Evolutionary conservation across 2,888 invertebrate genomes (phyloP).

Genomic region (Girardia tigrina): DNA sequence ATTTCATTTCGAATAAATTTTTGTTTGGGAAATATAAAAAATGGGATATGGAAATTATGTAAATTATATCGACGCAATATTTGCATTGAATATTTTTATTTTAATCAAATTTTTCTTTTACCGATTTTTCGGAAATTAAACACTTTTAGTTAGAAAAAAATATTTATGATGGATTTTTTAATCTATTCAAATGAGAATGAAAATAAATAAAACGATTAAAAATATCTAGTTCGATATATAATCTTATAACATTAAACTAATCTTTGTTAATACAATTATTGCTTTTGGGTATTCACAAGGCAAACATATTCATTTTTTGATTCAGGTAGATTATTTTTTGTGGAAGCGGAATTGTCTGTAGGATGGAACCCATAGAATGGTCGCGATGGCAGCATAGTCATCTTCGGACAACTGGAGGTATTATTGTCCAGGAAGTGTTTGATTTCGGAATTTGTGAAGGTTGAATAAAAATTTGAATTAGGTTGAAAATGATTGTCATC

Average conservation of each 20-base stretch:
- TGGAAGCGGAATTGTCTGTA: neutral
- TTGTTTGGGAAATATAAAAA: too few species aligned
- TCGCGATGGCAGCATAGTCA: neutral
- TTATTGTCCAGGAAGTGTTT: neutral
- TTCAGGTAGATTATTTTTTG: neutral
- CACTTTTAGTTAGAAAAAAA: too few species aligned
- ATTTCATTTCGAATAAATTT: too few species aligned
- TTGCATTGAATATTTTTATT: too few species aligned
- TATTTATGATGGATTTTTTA: too few species aligned
- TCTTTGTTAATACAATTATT: neutral
- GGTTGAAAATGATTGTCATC: neutral
- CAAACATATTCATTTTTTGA: neutral
- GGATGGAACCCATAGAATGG: neutral
- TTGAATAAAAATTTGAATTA: neutral
- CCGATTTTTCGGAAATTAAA: too few species aligned
- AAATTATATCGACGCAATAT: too few species aligned
- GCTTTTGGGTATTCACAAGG: slow-evolving; percentile 15
- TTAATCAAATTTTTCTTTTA: too few species aligned
- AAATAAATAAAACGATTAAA: neutral
- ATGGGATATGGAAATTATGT: too few species aligned
- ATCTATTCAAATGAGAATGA: too few species aligned
- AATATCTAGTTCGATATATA: neutral
- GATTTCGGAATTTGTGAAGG: neutral
- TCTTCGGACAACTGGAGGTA: neutral
- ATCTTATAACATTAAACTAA: neutral